Percentiles rank a stretch among this genome's conserved stretches.
These are phyloP conservation scores for Aphrocallistes beatrix DNA, from an alignment of 37 sponge, comb jelly and placozoan species.

Conservation along the genomic window DNA sequence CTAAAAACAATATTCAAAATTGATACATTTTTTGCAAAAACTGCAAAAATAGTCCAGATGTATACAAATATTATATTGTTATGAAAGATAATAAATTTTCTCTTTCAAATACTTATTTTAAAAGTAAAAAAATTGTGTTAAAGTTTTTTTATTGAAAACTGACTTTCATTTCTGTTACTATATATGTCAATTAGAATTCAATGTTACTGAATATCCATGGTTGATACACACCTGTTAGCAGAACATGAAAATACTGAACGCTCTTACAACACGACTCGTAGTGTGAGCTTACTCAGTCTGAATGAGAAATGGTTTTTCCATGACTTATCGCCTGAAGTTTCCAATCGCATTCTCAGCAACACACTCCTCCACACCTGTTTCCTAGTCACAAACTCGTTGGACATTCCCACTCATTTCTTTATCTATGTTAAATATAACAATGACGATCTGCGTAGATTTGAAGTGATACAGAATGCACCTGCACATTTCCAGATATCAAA, in stretches of 20 bases:
- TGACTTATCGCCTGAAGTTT: neutral
- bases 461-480: neutral
- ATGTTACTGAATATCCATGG: no score
- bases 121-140: no score
- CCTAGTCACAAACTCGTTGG: neutral
- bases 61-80: no score
- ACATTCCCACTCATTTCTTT: neutral
- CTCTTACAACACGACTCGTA: neutral
- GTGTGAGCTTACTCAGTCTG: neutral
- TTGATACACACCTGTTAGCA: neutral
- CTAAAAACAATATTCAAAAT: no score
- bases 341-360: neutral
- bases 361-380: neutral
- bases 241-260: neutral
- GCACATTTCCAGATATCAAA: neutral
- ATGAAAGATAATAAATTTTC: no score
- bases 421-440: neutral
- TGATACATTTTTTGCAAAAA: no score
- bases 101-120: no score
- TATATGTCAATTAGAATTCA: no score
- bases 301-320: conserved; percentile 16
- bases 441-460: neutral
- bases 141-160: no score
- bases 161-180: no score
- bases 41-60: no score